Percentiles rank a stretch among this genome's conserved stretches.
These are phyloP conservation scores for Eristalis arbustorum DNA, from an alignment of 2,888 invertebrate species.

Conservation along the genomic window DNA sequence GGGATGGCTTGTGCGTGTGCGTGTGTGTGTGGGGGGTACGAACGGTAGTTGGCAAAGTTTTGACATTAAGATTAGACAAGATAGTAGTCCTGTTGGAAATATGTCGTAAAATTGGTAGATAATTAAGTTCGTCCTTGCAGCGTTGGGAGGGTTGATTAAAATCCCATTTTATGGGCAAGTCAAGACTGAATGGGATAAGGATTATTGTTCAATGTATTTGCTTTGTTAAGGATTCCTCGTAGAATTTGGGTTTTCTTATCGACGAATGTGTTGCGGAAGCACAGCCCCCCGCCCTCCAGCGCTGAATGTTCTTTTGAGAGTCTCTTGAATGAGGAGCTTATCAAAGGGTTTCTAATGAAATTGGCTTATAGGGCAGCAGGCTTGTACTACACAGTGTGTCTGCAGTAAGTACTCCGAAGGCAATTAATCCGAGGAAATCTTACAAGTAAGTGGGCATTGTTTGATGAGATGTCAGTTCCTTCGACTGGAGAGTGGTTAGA, in stretches of 20 bases:
- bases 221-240: background rate
- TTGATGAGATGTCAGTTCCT: too few species aligned
- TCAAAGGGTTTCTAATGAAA: background rate
- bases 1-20: background rate
- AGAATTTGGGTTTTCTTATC: background rate
- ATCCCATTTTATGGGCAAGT: slow-evolving; percentile 26
- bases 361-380: too few species aligned
- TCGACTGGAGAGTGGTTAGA: too few species aligned
- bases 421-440: too few species aligned
- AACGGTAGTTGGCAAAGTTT: slow-evolving; percentile 56
- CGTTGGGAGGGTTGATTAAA: slow-evolving; percentile 54
- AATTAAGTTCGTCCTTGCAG: slow-evolving; percentile 47
- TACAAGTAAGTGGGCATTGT: too few species aligned
- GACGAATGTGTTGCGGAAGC: background rate
- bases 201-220: background rate
- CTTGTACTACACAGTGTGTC: too few species aligned
- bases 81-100: slow-evolving; percentile 36
- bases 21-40: background rate
- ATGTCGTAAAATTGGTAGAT: slow-evolving; percentile 67
- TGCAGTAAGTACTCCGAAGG: too few species aligned
- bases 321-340: background rate
- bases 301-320: background rate
- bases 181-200: background rate
- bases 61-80: slow-evolving; percentile 60
- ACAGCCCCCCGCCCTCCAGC: too few species aligned